Evolutionary conservation across 2,113 vertebrate genomes (phyloP).

Genomic region (Oreotrochilus melanogaster): DNA sequence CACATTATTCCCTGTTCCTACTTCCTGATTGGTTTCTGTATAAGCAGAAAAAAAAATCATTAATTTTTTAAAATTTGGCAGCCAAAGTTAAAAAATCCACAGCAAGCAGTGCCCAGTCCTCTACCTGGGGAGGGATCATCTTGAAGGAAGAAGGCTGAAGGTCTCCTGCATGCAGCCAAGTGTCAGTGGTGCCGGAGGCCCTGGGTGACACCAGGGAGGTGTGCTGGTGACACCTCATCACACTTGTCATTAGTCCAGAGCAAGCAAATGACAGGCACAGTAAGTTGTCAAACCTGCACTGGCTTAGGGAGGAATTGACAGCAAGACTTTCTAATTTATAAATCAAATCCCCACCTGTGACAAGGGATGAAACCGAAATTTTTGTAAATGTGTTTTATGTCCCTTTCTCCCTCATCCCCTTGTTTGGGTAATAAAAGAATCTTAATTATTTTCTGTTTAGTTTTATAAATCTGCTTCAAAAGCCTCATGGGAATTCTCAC

Average conservation of each 20-base stretch:
- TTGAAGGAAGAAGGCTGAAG: background rate
- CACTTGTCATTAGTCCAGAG: background rate
- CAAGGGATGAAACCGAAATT: background rate
- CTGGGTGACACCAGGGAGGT: background rate
- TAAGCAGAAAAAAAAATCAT: background rate
- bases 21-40: background rate
- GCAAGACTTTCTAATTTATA: background rate
- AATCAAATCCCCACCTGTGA: background rate
- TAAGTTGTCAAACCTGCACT: background rate
- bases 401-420: background rate
- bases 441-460: background rate
- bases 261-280: background rate
- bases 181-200: background rate
- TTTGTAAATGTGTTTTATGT: background rate
- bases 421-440: background rate
- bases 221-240: background rate
- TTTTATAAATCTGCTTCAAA: background rate
- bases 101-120: background rate
- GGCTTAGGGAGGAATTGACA: background rate
- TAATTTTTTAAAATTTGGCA: background rate
- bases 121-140: background rate
- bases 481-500: background rate
- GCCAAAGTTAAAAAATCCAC: background rate
- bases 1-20: background rate
- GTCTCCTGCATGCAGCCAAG: background rate